Conservation (phyloP, 1,140 invertebrate species). For the Chironomus tepperi region DNA sequence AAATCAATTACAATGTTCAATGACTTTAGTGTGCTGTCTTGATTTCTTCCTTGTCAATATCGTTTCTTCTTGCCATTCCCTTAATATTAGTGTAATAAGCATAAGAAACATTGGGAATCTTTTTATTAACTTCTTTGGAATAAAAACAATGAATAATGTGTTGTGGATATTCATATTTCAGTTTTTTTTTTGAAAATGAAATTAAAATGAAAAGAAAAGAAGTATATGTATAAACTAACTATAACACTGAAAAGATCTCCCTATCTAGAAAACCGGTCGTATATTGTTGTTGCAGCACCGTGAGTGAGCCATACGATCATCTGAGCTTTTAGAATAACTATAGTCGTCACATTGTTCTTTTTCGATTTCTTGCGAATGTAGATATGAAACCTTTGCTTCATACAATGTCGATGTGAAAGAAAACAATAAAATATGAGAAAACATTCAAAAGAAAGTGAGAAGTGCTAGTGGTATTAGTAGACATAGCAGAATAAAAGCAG, state of each 20-base stretch:
- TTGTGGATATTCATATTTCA: neutral
- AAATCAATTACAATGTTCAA: too few species aligned
- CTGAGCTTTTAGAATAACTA: neutral
- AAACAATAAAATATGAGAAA: neutral
- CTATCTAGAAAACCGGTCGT: conserved; percentile 1
- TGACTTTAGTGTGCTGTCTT: too few species aligned
- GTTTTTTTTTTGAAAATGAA: neutral
- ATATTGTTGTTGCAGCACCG: neutral
- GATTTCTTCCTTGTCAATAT: too few species aligned
- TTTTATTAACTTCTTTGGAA: too few species aligned
- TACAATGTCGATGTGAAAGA: neutral
- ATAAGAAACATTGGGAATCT: too few species aligned
- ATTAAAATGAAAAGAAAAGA: neutral
- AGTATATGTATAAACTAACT: neutral
- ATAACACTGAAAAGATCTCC: neutral
- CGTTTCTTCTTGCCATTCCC: too few species aligned
- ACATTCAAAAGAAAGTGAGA: conserved; percentile 13
- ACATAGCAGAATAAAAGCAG: neutral
- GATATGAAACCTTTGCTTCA: neutral
- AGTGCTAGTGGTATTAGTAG: neutral
- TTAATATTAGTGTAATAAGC: too few species aligned
- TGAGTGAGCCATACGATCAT: too few species aligned
- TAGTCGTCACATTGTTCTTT: neutral
- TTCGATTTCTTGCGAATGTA: neutral
- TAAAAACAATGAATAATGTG: neutral